These are phyloP conservation scores for Dasysyrphus tricinctus DNA, from an alignment of 2,888 invertebrate genomes.

Conservation along the genomic window DNA sequence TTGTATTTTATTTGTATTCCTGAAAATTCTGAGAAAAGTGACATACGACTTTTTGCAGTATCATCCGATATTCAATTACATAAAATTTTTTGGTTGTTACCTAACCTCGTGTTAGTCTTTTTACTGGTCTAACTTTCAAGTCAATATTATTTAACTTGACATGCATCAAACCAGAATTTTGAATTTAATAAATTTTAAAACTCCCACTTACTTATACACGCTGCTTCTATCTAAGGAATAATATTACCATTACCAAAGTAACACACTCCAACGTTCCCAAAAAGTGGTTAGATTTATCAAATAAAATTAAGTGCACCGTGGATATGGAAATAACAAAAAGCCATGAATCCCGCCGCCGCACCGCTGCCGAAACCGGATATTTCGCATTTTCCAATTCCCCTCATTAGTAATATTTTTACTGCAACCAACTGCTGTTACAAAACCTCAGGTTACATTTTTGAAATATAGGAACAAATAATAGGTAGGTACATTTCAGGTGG, in stretches of 20 bases:
- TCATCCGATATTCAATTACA: too few species aligned
- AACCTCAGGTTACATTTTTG: constrained; percentile 1
- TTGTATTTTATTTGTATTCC: too few species aligned
- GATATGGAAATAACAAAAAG: not conserved
- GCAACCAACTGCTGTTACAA: not conserved
- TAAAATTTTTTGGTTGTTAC: too few species aligned
- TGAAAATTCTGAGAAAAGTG: too few species aligned
- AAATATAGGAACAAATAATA: not conserved
- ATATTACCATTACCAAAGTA: not conserved
- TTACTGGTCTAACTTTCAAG: too few species aligned
- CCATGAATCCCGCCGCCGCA: not conserved
- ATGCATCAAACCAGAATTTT: too few species aligned
- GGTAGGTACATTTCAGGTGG: not conserved
- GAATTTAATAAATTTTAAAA: not conserved
- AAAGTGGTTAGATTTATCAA: not conserved
- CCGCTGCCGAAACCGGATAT: not conserved
- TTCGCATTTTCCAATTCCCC: not conserved
- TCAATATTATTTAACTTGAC: too few species aligned
- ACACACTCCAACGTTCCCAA: not conserved
- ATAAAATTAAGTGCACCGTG: not conserved
- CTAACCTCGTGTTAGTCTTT: too few species aligned
- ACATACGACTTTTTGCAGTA: too few species aligned
- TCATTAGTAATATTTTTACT: not conserved
- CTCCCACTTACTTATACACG: too few species aligned
- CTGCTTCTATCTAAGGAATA: too few species aligned